phyloP scores from a whole-genome alignment of 37 sponge, comb jelly and placozoan genomes.

The Aplysina aerophoba region DNA sequence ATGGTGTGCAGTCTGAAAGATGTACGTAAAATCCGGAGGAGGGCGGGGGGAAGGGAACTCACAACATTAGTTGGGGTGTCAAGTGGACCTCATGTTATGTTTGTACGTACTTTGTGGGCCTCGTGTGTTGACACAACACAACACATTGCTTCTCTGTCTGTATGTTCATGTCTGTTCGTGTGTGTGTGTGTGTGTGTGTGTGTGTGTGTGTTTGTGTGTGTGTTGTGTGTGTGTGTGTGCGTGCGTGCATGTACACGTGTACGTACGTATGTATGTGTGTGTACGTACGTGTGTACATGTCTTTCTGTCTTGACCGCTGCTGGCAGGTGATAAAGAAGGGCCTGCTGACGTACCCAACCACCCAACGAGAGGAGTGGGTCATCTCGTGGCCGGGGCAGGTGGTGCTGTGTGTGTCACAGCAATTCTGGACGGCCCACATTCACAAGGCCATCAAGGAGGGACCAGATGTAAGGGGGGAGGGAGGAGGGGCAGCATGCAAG shows the following conservation, averaged over 20 bases:
- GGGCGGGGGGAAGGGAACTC: too few relatives aligned
- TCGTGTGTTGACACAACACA: too few relatives aligned
- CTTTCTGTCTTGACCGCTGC: not conserved
- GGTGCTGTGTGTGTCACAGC: conserved; percentile 98
- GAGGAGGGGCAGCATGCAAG: not conserved
- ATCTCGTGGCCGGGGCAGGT: conserved; percentile 92
- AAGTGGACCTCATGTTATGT: too few relatives aligned
- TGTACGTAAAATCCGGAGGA: conserved; percentile 34
- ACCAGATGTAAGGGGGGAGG: conserved; percentile 52
- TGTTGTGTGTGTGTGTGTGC: not conserved
- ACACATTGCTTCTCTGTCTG: not conserved
- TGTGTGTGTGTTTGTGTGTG: not conserved
- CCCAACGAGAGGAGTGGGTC: conserved; percentile 90
- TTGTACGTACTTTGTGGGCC: not conserved
- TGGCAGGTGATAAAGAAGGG: conserved; percentile 76
- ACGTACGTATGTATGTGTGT: not conserved
- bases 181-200: not conserved
- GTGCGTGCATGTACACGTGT: not conserved
- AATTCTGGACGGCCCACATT: conserved; percentile 90
- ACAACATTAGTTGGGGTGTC: too few relatives aligned
- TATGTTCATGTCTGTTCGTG: not conserved
- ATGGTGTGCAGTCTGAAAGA: conserved; percentile 89
- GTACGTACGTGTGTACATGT: not conserved
- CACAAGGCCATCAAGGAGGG: conserved; percentile 88
- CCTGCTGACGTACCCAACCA: conserved; percentile 65